Conservation (phyloP, 1,140 invertebrate species). For the Drosophila insularis region DNA sequence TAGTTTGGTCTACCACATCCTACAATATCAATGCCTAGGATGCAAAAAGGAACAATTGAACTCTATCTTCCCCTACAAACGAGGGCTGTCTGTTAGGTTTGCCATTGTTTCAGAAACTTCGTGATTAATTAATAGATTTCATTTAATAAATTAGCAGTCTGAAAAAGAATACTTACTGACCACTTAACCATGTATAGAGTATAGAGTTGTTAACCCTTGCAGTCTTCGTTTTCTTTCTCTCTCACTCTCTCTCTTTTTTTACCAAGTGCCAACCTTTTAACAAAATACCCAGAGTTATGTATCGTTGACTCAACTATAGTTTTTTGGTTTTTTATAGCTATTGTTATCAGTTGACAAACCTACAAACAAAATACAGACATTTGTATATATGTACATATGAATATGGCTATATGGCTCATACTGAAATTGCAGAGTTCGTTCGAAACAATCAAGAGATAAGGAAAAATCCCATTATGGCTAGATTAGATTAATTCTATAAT, state of each 20-base stretch:
- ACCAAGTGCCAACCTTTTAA: neutral
- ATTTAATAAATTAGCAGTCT: no score
- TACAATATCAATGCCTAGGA: no score
- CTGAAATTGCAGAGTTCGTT: constrained; percentile 37
- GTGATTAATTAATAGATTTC: no score
- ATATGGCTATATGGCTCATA: constrained; percentile 38
- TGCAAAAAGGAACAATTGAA: no score
- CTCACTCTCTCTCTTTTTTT: neutral
- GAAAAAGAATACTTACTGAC: no score
- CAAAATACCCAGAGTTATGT: neutral
- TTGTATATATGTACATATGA: neutral
- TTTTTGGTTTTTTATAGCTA: neutral
- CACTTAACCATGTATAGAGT: no score
- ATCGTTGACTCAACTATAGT: neutral
- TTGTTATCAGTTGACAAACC: neutral
- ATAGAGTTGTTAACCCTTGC: no score
- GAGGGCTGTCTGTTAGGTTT: no score
- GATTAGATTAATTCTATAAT: constrained; percentile 50
- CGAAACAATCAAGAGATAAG: constrained; percentile 54
- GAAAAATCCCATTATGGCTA: constrained; percentile 43
- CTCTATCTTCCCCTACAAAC: no score
- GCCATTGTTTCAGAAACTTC: no score
- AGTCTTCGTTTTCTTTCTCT: neutral
- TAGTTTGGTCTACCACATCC: no score
- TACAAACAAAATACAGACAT: neutral